Evolutionary conservation across 2,888 invertebrate genomes (phyloP).

Genomic region (Acheta domesticus): DNA sequence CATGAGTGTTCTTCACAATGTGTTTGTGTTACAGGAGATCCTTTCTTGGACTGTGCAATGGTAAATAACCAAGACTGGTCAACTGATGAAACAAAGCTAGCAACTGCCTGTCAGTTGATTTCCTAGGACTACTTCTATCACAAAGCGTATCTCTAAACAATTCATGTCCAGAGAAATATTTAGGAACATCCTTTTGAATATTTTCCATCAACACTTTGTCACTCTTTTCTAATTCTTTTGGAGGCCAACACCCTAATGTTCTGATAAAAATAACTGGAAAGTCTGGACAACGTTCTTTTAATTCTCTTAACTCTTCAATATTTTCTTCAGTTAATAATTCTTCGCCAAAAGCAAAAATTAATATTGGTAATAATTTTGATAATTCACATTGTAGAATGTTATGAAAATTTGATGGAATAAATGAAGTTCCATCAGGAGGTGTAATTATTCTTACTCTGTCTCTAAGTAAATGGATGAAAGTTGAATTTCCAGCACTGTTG

Average conservation of each 20-base stretch:
- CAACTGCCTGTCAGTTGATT: constrained; percentile 21
- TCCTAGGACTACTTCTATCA: not conserved
- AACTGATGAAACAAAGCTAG: constrained; percentile 23
- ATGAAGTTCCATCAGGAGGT: constrained; percentile 58
- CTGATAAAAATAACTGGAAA: constrained; percentile 61
- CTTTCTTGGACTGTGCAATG: not conserved
- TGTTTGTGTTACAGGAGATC: not conserved
- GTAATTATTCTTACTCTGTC: constrained; percentile 70
- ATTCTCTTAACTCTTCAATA: constrained; percentile 56
- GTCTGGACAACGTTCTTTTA: constrained; percentile 56
- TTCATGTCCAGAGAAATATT: constrained; percentile 34
- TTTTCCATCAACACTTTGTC: not conserved
- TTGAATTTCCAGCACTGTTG: constrained; percentile 71
- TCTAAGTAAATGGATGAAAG: constrained; percentile 64
- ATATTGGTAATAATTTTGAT: constrained; percentile 64
- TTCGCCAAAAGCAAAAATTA: constrained; percentile 67
- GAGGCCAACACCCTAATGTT: constrained; percentile 45
- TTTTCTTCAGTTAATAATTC: constrained; percentile 53
- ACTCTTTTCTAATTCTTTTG: constrained; percentile 40
- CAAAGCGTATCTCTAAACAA: not conserved
- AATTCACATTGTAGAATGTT: constrained; percentile 54
- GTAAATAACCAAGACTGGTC: constrained; percentile 27
- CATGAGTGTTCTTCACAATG: constrained; percentile 48
- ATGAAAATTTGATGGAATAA: constrained; percentile 20
- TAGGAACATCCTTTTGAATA: not conserved